Evolutionary conservation across 2,888 invertebrate genomes (phyloP).

Genomic region (Liposcelis brunnea): DNA sequence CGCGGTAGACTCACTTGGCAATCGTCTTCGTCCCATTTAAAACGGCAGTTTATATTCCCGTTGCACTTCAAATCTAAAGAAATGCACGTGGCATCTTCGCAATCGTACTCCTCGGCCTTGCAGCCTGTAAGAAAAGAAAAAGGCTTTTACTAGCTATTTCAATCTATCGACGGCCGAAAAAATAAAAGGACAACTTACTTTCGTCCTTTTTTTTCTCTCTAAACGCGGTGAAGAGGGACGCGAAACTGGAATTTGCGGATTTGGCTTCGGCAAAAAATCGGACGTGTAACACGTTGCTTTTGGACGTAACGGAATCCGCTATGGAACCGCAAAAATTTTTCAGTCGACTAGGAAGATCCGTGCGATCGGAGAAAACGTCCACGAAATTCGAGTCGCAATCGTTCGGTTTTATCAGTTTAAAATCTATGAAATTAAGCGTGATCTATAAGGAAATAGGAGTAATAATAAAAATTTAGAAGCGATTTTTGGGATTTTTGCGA

Average conservation of each 20-base stretch:
- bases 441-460: constrained; percentile 31
- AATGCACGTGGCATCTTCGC: constrained; percentile 79
- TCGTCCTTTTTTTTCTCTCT: constrained; percentile 38
- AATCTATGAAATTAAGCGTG: constrained; percentile 45
- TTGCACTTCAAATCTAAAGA: constrained; percentile 51
- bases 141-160: no score
- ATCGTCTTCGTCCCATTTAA: constrained; percentile 56
- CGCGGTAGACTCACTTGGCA: constrained; percentile 37
- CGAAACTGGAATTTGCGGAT: constrained; percentile 44
- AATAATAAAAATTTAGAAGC: constrained; percentile 1
- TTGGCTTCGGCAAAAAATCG: constrained; percentile 50
- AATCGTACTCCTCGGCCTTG: constrained; percentile 51
- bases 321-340: constrained; percentile 74
- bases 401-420: constrained; percentile 51
- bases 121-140: constrained; percentile 26
- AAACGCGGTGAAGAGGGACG: constrained; percentile 57
- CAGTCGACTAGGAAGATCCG: constrained; percentile 40
- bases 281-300: constrained; percentile 50
- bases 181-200: constrained; percentile 18
- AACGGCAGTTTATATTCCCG: constrained; percentile 56
- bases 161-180: no score
- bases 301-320: constrained; percentile 55
- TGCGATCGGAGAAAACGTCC: constrained; percentile 47
- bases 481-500: no score
- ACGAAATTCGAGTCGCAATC: constrained; percentile 62